A percentile compares a stretch with the other conserved stretches of the same genome.
These are phyloP conservation scores for Drosophila phalerata DNA, from an alignment of 2,888 invertebrate species.

Conservation along the genomic window DNA sequence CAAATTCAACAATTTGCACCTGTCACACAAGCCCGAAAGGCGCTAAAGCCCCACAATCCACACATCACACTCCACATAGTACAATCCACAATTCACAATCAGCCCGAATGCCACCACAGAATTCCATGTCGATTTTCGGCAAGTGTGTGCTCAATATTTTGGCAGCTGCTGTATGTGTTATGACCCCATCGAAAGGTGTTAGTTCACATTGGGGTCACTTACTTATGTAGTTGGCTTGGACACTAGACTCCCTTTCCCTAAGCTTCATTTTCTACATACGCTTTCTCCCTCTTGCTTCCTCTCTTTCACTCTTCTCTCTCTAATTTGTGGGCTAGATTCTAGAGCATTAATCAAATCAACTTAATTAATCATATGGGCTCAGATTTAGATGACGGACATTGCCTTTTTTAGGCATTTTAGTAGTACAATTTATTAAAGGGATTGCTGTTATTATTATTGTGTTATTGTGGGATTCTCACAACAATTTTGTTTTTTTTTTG, in stretches of 20 bases:
- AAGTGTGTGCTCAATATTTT: slow-evolving; percentile 22
- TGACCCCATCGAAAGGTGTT: slow-evolving; percentile 21
- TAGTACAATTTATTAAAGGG: slow-evolving; percentile 2
- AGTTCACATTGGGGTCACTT: slow-evolving; percentile 17
- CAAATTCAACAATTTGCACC: slow-evolving; percentile 69
- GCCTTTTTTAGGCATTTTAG: not conserved
- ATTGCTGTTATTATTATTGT: not conserved
- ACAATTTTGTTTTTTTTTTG: not conserved
- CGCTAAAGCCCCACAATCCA: not conserved
- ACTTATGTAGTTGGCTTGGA: slow-evolving; percentile 4
- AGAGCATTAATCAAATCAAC: slow-evolving; percentile 61
- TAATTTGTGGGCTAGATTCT: slow-evolving; percentile 40
- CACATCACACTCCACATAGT: not conserved
- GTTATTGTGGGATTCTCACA: not conserved
- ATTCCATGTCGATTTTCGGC: not conserved
- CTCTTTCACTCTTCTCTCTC: not conserved
- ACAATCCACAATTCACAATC: slow-evolving; percentile 3
- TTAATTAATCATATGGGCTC: slow-evolving; percentile 61
- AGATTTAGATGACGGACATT: slow-evolving; percentile 5
- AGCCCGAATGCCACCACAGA: not conserved
- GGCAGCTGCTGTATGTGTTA: slow-evolving; percentile 11
- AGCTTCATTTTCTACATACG: slow-evolving; percentile 7
- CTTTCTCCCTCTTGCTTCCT: not conserved
- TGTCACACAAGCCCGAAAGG: slow-evolving; percentile 55
- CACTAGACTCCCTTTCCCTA: slow-evolving; percentile 6